These are phyloP conservation scores for Micromesistius poutassou DNA, from an alignment of 2,797 vertebrate genomes.

Conservation along the genomic window DNA sequence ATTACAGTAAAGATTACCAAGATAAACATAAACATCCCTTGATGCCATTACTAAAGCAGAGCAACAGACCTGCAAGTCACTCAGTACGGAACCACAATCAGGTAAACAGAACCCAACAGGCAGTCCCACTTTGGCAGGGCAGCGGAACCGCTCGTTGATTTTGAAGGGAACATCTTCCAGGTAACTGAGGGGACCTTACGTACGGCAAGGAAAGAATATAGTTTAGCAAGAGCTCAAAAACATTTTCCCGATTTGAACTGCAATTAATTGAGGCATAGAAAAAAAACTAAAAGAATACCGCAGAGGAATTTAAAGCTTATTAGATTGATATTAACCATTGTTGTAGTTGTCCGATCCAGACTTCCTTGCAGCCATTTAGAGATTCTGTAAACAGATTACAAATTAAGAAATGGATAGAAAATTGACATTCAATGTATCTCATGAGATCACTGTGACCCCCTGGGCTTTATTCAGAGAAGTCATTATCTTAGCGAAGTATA, in stretches of 20 bases:
- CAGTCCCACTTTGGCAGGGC: constrained; percentile 91
- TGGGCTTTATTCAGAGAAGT: not conserved
- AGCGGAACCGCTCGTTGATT: constrained; percentile 93
- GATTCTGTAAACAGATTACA: constrained; percentile 71
- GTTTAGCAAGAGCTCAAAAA: not conserved
- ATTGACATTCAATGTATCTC: not conserved
- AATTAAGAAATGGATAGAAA: not conserved
- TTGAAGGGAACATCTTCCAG: constrained; percentile 98
- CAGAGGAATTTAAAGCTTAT: not conserved
- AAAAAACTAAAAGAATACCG: not conserved
- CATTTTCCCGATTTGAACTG: not conserved
- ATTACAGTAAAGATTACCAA: not conserved
- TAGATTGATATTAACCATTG: constrained; percentile 77
- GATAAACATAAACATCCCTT: not conserved
- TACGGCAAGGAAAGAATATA: not conserved
- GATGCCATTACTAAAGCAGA: not conserved
- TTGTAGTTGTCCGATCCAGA: constrained; percentile 88
- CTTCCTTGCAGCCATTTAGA: constrained; percentile 99
- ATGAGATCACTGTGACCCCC: not conserved
- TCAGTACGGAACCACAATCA: constrained; percentile 78
- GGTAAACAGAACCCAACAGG: constrained; percentile 90
- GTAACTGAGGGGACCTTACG: constrained; percentile 91
- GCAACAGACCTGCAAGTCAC: constrained; percentile 83
- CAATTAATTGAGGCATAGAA: constrained; percentile 6
- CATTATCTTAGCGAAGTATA: not conserved